These are phyloP conservation scores for Callinectes sapidus DNA, from an alignment of 2,888 invertebrate genomes.

Conservation along the genomic window DNA sequence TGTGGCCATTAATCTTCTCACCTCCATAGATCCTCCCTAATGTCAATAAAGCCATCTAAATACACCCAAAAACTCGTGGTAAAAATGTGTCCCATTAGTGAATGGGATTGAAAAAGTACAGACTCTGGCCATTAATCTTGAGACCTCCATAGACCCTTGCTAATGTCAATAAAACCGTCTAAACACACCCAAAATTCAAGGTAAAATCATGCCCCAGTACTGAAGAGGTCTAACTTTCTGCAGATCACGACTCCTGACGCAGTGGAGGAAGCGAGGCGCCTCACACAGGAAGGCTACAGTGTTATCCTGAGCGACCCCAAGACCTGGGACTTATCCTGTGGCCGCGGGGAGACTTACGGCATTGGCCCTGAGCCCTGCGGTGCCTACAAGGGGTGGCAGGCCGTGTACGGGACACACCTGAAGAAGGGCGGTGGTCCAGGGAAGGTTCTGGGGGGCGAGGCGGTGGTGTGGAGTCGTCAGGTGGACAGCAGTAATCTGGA, in stretches of 20 bases:
- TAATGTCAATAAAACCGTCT: too few relatives aligned
- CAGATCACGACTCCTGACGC: background rate
- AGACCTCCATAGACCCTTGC: too few relatives aligned
- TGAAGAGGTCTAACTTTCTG: too few relatives aligned
- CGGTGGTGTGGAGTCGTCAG: conserved; percentile 91
- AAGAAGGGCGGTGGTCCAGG: conserved; percentile 73
- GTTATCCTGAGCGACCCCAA: conserved; percentile 91
- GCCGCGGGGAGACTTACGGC: conserved; percentile 88
- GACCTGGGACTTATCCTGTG: conserved; percentile 90
- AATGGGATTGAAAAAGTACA: too few relatives aligned
- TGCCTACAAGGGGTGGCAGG: conserved; percentile 93
- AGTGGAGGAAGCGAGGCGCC: background rate
- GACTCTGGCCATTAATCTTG: too few relatives aligned
- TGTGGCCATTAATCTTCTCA: too few relatives aligned
- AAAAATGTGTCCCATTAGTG: too few relatives aligned
- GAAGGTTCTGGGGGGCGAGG: conserved; percentile 84
- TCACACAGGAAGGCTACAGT: background rate
- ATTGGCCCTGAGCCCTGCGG: conserved; percentile 91
- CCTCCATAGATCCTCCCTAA: too few relatives aligned
- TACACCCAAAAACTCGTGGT: too few relatives aligned
- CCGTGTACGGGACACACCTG: conserved; percentile 87
- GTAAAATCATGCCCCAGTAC: too few relatives aligned
- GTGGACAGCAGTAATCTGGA: conserved; percentile 78
- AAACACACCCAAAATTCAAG: too few relatives aligned
- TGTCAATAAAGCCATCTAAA: too few relatives aligned